phyloP scores from a whole-genome alignment of 2,797 vertebrate species.

The Labroides dimidiatus region DNA sequence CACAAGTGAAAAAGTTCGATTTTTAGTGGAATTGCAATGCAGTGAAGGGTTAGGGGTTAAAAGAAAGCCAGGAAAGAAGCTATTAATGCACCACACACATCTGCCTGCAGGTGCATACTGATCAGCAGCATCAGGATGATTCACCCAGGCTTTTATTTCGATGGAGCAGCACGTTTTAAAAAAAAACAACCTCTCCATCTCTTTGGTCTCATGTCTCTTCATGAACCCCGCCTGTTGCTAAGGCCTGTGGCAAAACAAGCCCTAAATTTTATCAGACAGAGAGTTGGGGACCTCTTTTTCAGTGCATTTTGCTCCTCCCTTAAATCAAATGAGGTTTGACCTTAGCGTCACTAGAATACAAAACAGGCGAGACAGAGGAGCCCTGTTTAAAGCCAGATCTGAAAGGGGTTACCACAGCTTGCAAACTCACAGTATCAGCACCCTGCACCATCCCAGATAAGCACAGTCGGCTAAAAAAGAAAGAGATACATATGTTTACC shows the following conservation, averaged over 20 bases:
- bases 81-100: conserved; percentile 74
- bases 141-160: conserved; percentile 64
- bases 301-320: conserved; percentile 40
- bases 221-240: conserved; percentile 37
- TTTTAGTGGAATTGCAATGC: conserved; percentile 41
- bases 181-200: conserved; percentile 36
- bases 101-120: conserved; percentile 70
- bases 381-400: conserved; percentile 49
- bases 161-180: conserved; percentile 58
- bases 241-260: conserved; percentile 27
- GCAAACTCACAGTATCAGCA: conserved; percentile 72
- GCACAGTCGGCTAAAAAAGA: conserved; percentile 62
- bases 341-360: conserved; percentile 62
- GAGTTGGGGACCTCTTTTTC: conserved; percentile 3
- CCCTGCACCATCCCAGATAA: conserved; percentile 69
- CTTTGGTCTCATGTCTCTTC: conserved; percentile 10
- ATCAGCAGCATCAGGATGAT: conserved; percentile 65
- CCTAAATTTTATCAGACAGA: conserved; percentile 33
- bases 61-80: conserved; percentile 31
- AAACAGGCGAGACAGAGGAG: conserved; percentile 50
- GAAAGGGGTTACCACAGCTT: conserved; percentile 53
- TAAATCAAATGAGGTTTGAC: conserved; percentile 72
- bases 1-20: neutral
- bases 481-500: conserved; percentile 74
- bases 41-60: conserved; percentile 36